These are phyloP conservation scores for Hemibates koningsi DNA, from an alignment of 2,113 vertebrate species.

Conservation along the genomic window DNA sequence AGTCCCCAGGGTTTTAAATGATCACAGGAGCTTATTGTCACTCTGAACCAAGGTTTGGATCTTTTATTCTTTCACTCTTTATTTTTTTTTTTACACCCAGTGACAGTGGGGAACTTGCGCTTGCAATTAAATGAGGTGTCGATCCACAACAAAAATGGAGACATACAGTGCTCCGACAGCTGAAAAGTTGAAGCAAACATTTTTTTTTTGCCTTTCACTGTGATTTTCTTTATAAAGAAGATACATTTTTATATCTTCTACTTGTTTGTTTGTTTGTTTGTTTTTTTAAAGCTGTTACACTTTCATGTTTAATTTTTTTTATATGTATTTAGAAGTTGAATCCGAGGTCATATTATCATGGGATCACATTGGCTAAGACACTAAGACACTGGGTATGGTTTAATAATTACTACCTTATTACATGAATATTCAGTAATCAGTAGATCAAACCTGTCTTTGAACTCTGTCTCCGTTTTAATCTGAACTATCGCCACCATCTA, in stretches of 20 bases:
- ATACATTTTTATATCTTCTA: not conserved
- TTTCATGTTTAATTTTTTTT: not conserved
- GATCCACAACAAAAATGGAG: not conserved
- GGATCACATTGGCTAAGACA: not conserved
- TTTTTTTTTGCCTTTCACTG: not conserved
- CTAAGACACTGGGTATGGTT: not conserved
- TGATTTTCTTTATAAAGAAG: not conserved
- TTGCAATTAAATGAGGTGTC: not conserved
- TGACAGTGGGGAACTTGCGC: not conserved
- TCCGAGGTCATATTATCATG: not conserved
- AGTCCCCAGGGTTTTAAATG: not conserved
- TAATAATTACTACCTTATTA: not conserved
- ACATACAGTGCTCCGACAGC: not conserved
- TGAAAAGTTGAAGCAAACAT: not conserved
- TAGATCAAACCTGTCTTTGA: not conserved
- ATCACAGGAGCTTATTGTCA: not conserved
- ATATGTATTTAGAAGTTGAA: not conserved
- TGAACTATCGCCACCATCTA: not conserved
- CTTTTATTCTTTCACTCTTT: not conserved
- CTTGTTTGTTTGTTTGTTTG: not conserved
- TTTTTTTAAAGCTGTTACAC: not conserved
- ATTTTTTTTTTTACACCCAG: not conserved
- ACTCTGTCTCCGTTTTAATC: not conserved
- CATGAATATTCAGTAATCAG: not conserved
- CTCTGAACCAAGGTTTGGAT: conserved; percentile 10